Evolutionary conservation across 2,888 invertebrate genomes (phyloP).

Genomic region (Caenorhabditis sp.): DNA sequence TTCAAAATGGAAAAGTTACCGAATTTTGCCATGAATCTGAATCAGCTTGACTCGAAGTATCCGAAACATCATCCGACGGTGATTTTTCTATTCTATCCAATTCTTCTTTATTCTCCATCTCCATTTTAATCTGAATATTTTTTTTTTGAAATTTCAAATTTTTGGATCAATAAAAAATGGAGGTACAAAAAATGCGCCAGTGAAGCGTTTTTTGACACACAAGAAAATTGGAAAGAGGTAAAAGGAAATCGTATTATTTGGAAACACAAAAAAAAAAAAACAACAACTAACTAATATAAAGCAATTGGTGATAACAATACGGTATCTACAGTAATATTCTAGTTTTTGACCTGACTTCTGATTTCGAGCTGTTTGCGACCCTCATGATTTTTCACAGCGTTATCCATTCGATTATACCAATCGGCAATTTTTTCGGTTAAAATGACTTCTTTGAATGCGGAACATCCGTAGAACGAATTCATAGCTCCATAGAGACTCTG

Average conservation of each 20-base stretch:
- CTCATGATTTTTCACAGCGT: constrained; percentile 49
- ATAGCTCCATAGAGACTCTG: constrained; percentile 66
- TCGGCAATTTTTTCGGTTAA: constrained; percentile 52
- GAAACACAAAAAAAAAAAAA: constrained; percentile 5
- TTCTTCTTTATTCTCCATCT: neutral
- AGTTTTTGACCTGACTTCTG: constrained; percentile 7
- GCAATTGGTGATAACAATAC: constrained; percentile 2
- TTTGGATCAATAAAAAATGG: neutral
- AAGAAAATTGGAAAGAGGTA: no score
- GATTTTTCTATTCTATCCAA: neutral
- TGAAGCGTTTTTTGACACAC: no score
- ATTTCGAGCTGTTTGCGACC: constrained; percentile 38
- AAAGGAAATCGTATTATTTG: neutral
- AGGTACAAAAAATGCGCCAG: no score
- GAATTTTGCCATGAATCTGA: constrained; percentile 28
- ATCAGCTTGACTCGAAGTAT: neutral
- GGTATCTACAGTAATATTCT: constrained; percentile 5
- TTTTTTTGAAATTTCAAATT: neutral
- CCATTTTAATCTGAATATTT: neutral
- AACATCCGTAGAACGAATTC: constrained; percentile 67
- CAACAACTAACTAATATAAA: constrained; percentile 18
- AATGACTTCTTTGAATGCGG: constrained; percentile 65
- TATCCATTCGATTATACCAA: constrained; percentile 58
- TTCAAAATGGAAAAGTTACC: constrained; percentile 7
- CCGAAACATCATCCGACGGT: neutral